Percentiles rank a stretch among this genome's conserved stretches.
These are phyloP conservation scores for Drosophila novamexicana DNA, from an alignment of 1,140 invertebrate genomes.

Conservation along the genomic window DNA sequence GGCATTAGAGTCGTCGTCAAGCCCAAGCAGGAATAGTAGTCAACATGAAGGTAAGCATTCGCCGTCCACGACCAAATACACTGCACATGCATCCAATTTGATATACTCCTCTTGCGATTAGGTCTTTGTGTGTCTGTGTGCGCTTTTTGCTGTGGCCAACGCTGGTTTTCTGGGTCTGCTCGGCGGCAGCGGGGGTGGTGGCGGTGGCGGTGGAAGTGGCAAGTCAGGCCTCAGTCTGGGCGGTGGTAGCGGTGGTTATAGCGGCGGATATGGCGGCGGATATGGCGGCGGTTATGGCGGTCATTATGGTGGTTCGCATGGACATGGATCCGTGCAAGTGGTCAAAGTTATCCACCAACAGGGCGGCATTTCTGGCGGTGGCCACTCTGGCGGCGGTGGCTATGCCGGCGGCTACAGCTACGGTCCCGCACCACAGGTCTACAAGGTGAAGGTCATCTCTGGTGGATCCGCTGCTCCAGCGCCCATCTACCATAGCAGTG, in stretches of 20 bases:
- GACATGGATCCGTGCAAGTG: slow-evolving; percentile 40
- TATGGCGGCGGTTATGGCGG: slow-evolving; percentile 31
- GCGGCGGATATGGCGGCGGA: slow-evolving; percentile 32
- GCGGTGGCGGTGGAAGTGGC: slow-evolving; percentile 7
- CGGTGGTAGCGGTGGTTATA: slow-evolving; percentile 35
- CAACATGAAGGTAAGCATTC: slow-evolving; percentile 69
- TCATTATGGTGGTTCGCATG: slow-evolving; percentile 24
- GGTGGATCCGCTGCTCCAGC: slow-evolving; percentile 37
- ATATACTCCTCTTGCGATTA: slow-evolving; percentile 4
- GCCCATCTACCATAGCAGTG: slow-evolving; percentile 35
- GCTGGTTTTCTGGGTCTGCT: slow-evolving; percentile 72
- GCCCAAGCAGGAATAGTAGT: slow-evolving; percentile 64
- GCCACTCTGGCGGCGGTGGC: slow-evolving; percentile 28
- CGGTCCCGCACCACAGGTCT: slow-evolving; percentile 62
- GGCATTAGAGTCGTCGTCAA: slow-evolving; percentile 43
- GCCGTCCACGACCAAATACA: neutral
- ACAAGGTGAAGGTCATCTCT: slow-evolving; percentile 73
- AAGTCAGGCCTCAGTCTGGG: slow-evolving; percentile 50
- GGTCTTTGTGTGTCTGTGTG: slow-evolving; percentile 77
- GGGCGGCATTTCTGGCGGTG: slow-evolving; percentile 21
- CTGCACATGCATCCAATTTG: neutral
- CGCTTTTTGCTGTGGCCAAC: slow-evolving; percentile 73
- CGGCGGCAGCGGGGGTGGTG: slow-evolving; percentile 51
- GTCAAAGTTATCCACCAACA: slow-evolving; percentile 49
- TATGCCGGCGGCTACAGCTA: slow-evolving; percentile 56